These are phyloP conservation scores for Dolichomitus sp. DNA, from an alignment of 2,888 invertebrate species.

Conservation along the genomic window DNA sequence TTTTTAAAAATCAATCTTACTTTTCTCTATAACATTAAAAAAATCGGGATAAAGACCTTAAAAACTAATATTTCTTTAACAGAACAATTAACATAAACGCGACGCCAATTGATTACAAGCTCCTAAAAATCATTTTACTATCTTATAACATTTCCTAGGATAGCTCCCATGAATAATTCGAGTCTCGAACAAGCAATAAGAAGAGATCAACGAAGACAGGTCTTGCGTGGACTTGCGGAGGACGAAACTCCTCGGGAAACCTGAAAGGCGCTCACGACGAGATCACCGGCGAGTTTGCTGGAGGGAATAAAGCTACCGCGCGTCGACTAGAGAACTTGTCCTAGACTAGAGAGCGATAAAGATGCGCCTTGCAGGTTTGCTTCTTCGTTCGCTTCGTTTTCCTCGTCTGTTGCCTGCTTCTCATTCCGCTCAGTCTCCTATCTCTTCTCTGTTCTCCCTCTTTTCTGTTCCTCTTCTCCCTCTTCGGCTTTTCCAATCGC, in stretches of 20 bases:
- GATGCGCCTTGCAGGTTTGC: constrained; percentile 29
- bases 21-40: too few relatives aligned
- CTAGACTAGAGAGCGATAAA: constrained; percentile 44
- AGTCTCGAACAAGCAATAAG: constrained; percentile 9
- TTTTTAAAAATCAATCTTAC: too few relatives aligned
- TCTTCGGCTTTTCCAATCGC: constrained; percentile 46
- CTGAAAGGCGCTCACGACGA: constrained; percentile 7
- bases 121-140: background rate
- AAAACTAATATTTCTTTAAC: too few relatives aligned
- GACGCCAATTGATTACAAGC: background rate
- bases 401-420: constrained; percentile 4
- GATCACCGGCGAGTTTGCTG: constrained; percentile 4
- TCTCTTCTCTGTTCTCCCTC: constrained; percentile 5
- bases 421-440: constrained; percentile 27
- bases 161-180: background rate
- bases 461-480: background rate
- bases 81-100: background rate
- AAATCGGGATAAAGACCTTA: too few relatives aligned
- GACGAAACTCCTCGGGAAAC: background rate
- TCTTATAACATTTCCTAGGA: background rate
- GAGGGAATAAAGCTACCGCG: constrained; percentile 29
- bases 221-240: background rate
- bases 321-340: constrained; percentile 47
- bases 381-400: background rate
- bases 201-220: background rate